These are phyloP conservation scores for Berghia stephanieae DNA, from an alignment of 1,140 invertebrate species.

Conservation along the genomic window DNA sequence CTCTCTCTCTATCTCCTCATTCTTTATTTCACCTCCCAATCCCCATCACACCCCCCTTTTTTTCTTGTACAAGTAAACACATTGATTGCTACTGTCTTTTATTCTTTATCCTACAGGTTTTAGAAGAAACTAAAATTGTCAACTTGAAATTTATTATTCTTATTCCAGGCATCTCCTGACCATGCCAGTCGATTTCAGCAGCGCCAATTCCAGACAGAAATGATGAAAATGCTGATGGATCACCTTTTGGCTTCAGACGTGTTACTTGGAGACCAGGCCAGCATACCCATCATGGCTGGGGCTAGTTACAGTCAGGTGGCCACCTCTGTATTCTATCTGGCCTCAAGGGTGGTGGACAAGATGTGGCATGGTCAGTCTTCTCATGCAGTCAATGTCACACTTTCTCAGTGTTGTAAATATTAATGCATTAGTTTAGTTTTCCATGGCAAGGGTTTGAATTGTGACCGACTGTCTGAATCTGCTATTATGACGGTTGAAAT, in stretches of 20 bases:
- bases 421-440: neutral
- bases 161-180: constrained; percentile 70
- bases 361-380: constrained; percentile 90
- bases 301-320: constrained; percentile 61
- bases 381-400: too few species aligned
- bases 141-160: too few species aligned
- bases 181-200: constrained; percentile 82
- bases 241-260: constrained; percentile 91
- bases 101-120: too few species aligned
- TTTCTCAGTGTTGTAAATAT: neutral
- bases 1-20: too few species aligned
- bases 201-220: constrained; percentile 90
- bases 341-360: constrained; percentile 93
- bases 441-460: too few species aligned
- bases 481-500: too few species aligned
- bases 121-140: too few species aligned
- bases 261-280: constrained; percentile 83
- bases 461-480: too few species aligned
- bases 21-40: too few species aligned
- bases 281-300: constrained; percentile 70
- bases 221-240: constrained; percentile 91
- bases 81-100: too few species aligned
- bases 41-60: too few species aligned
- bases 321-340: constrained; percentile 90
- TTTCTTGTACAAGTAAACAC: too few species aligned